Conservation (phyloP, 2,797 vertebrate genomes). For the Xyrichtys novacula region DNA sequence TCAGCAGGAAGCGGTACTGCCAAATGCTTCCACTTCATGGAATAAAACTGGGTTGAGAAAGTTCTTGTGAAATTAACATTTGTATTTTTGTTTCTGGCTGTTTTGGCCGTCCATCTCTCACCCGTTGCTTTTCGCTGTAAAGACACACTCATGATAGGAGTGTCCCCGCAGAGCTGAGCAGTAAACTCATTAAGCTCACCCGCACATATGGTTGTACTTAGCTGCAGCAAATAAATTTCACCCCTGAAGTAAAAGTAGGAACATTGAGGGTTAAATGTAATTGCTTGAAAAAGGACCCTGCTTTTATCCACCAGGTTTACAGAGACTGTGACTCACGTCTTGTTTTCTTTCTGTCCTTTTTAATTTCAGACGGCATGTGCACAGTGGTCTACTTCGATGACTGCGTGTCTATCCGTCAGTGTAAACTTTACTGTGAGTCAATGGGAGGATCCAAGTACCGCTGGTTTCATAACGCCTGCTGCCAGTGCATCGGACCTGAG, state of each 20-base stretch:
- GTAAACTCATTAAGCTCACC: slow-evolving; percentile 64
- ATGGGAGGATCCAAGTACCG: slow-evolving; percentile 99
- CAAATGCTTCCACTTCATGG: slow-evolving; percentile 28
- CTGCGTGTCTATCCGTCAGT: slow-evolving; percentile 98
- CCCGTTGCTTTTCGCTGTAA: slow-evolving; percentile 50
- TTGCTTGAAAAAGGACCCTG: slow-evolving; percentile 34
- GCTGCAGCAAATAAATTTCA: slow-evolving; percentile 43
- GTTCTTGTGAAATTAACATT: slow-evolving; percentile 1
- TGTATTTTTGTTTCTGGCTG: slow-evolving; percentile 33
- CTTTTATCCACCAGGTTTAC: slow-evolving; percentile 44
- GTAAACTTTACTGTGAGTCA: slow-evolving; percentile 97
- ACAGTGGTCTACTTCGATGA: slow-evolving; percentile 99
- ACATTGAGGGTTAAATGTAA: slow-evolving; percentile 47
- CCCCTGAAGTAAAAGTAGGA: slow-evolving; percentile 50
- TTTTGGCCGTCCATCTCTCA: slow-evolving; percentile 48
- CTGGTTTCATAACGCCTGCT: slow-evolving; percentile 99
- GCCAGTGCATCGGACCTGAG: slow-evolving; percentile 97
- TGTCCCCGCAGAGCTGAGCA: slow-evolving; percentile 53
- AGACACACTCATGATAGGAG: slow-evolving; percentile 45
- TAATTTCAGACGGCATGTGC: slow-evolving; percentile 91
- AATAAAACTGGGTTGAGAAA: slow-evolving; percentile 14
- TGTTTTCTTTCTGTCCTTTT: slow-evolving; percentile 13
- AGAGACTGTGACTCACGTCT: slow-evolving; percentile 53
- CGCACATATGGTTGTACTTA: slow-evolving; percentile 63
- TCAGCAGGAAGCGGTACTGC: slow-evolving; percentile 3